These are phyloP conservation scores for Conomelus anceps DNA, from an alignment of 2,888 invertebrate species.

Conservation along the genomic window DNA sequence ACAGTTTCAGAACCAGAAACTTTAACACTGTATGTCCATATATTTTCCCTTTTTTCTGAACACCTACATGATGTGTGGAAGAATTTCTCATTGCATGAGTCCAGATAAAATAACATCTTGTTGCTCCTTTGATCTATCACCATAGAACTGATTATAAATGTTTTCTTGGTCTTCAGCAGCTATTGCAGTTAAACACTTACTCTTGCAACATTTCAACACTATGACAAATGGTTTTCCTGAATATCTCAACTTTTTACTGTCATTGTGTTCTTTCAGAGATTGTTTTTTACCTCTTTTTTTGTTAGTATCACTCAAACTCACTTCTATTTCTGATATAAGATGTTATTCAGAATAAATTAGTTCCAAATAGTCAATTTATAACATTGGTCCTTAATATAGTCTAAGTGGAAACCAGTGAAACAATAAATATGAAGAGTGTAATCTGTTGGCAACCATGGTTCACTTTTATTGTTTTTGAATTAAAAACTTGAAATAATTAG, in stretches of 20 bases:
- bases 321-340: neutral
- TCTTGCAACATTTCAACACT: neutral
- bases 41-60: too few relatives aligned
- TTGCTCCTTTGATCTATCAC: neutral
- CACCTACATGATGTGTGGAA: neutral
- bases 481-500: too few relatives aligned
- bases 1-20: neutral
- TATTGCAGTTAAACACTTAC: neutral
- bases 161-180: neutral
- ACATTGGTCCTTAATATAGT: too few relatives aligned
- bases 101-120: neutral
- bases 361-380: too few relatives aligned
- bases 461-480: too few relatives aligned
- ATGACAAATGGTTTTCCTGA: neutral
- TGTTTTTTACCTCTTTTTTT: neutral
- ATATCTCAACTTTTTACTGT: neutral
- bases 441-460: too few relatives aligned
- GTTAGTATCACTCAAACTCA: neutral
- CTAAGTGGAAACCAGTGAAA: too few relatives aligned
- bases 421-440: too few relatives aligned
- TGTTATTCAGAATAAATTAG: too few relatives aligned
- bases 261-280: neutral
- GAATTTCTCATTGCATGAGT: neutral
- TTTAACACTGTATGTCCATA: neutral
- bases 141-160: neutral